Base-by-base conservation (phyloP, 2,888 invertebrate genomes). In the Drosophila falleni region DNA sequence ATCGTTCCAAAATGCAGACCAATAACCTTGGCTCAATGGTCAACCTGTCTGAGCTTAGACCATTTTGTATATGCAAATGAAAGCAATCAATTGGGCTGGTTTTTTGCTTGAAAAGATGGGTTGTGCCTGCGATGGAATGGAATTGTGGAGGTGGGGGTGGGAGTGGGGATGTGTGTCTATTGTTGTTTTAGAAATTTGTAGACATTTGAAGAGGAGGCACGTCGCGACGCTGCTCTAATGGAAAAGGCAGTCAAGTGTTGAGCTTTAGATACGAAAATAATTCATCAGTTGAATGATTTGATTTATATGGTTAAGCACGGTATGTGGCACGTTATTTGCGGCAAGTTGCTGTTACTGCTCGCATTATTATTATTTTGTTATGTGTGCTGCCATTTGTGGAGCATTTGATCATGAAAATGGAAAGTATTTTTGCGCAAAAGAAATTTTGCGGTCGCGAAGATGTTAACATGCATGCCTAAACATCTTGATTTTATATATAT, bases 251-350 rank as follows among this genome's bases (percentile, higher is more conserved):
- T 85, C 89, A 89, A 88, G 89, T 85, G 84, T 84, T 84, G 87
- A 76, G 84, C 54, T 69, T 81, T 68, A 89, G 71, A 58, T 58
- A 37, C n/a, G 33, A 33, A 87, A 67, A 88, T 80, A 80, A 85
- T 90, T 90, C 78, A 85, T 87, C 90, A 84, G 90, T 60, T 89
- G 87, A 90, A 90, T 75, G 85, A 74, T 89, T 89, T 81, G 89
- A 89, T 87, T 87, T 87, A 89, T 90, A 78, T 84, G 89, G 87
- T 70, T 89, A 87, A 78, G 37, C 89, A 90, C 80, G 78, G 78
- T 86, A 81, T 85, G 85, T 76, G 73, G 79, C 82, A 78, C 71
- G 88, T 54, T 47, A 44, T 62, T 66, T 49, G 44, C 35, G 63
- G 56, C 35, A 71, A 60, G 39, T 60, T 67, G 58, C 53, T 51